Evolutionary conservation across 2,888 invertebrate genomes (phyloP), one percentile per base, ranked within the genome.

Genomic region (Andrena dorsata): DNA sequence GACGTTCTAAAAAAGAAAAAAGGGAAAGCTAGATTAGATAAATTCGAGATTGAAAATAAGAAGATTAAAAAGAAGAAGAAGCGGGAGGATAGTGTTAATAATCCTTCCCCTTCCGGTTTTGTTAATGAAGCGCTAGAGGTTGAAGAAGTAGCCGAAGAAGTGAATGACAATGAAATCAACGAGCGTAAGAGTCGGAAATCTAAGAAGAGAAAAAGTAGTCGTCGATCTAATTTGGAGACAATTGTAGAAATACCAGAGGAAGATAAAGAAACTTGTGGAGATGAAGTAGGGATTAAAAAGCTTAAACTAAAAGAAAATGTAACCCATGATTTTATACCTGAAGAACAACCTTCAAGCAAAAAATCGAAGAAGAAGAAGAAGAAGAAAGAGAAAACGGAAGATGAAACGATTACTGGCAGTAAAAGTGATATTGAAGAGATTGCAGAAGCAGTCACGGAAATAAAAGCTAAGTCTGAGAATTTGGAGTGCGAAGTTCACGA

Each of bases 21-120:
- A 70, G 87, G 76, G 6, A 90, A 85, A 73, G 56, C 26, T 3
- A 91, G 84, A 47, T 84, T 93, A 16, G 93, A 94, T 75, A 93
- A 91, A 85, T 93, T 91, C 72, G 93, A 93, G 77, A 90, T 94
- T 10, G 90, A 91, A 32, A 91, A 89, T 75, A 88, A 86, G 2
- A 92, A 91, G 65, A 64, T 79, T 7, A 90, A 88, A 70, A 91
- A 88, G 58, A 89, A 82, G 30, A 85, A 82, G 30, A 85, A 87
- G 41, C 65, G 51, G 6, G 56, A 83, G 3, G 56, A 60, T n/a
- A 79, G 65, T 63, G 16, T 47, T 2, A 73, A 16, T 58, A 73
- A 10, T 68, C n/a, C 61, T n/a, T 72, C 75, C 2, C 65, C 77
- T n/a, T 78, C 68, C 2, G 88, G 89, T n/a, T 90, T 92, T 78